Conservation (phyloP, 2,888 invertebrate species). For the Thymelicus lineola region DNA sequence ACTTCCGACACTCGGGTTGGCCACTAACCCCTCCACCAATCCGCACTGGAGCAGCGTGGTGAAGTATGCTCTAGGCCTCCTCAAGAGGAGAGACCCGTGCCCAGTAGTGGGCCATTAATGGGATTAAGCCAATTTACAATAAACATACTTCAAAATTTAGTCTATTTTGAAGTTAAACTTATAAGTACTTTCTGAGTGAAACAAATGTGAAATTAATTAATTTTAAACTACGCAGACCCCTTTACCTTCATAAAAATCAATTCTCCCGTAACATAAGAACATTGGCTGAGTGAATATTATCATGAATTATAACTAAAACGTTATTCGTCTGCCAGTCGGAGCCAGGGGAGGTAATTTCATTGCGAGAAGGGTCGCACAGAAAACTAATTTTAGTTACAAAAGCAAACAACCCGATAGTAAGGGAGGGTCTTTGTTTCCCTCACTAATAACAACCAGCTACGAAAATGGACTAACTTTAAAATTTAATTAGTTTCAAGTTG, state of each 20-base stretch:
- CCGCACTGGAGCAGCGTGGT: too few species aligned
- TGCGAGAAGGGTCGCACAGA: constrained; percentile 60
- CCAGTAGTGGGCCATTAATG: too few species aligned
- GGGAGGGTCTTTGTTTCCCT: constrained; percentile 53
- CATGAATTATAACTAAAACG: constrained; percentile 38
- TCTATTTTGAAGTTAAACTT: too few species aligned
- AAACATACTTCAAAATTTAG: too few species aligned
- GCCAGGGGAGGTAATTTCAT: constrained; percentile 63
- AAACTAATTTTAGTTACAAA: constrained; percentile 77
- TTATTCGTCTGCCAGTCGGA: constrained; percentile 38
- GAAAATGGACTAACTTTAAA: constrained; percentile 53
- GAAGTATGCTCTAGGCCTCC: too few species aligned
- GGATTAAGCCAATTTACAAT: too few species aligned
- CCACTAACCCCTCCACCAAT: too few species aligned
- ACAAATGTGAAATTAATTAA: too few species aligned
- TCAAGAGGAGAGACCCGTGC: too few species aligned
- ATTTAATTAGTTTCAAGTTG: constrained; percentile 57
- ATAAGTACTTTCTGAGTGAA: too few species aligned
- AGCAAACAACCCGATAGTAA: constrained; percentile 64
- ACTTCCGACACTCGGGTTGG: too few species aligned
- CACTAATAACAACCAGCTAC: constrained; percentile 49
- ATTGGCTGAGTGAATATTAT: constrained; percentile 37
- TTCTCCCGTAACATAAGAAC: constrained; percentile 25
- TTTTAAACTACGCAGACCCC: too few species aligned
- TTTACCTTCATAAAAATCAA: constrained; percentile 3